Base-by-base conservation (phyloP, 2,888 invertebrate species). In the Acronicta alni region DNA sequence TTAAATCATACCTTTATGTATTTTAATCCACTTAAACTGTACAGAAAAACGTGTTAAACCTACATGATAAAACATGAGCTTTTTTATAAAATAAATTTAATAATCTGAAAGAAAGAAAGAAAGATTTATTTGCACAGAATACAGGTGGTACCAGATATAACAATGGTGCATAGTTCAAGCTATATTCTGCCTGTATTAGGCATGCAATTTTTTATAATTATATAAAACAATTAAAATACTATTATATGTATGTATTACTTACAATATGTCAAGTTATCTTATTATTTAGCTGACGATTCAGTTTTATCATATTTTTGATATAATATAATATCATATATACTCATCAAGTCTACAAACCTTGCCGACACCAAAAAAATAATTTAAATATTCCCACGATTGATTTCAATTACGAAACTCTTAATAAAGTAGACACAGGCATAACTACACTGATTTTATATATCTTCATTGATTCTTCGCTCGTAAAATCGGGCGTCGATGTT, bases 401-500 rank as follows among this genome's bases (percentile, higher is more conserved):
- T 73, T 75, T 61, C 43, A 76, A 75, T 78, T 61, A 72, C 48
- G 35, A 51, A 64, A 67, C 69, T 59, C 56, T 71, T 66, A 76
- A 79, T 76, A 65, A 79, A 67, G 42, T 72, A 72, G 60, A 58
- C 57, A 68, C 53, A 43, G 44, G 45, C 37, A 47, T 39, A 46
- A 67, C 47, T 63, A 64, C 70, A 71, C 60, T 44, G 62, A 70
- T 79, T 80, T 68, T 70, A 70, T 72, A 54, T 42, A 68, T 54
- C 48, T 67, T 62, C 66, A 72, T 75, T 55, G 71, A 72, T 75
- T 66, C 70, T 72, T 71, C 44, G 79, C 74, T 82, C 82, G 72
- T 84, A 81, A 83, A 82, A 75, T 72, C 69, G 37, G 66, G 57
- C 61, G 60, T 72, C 60, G 75, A 81, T 77, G 59, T 65, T 75